These are phyloP conservation scores for Marisa cornuarietis DNA, from an alignment of 1,140 invertebrate species.

Conservation along the genomic window DNA sequence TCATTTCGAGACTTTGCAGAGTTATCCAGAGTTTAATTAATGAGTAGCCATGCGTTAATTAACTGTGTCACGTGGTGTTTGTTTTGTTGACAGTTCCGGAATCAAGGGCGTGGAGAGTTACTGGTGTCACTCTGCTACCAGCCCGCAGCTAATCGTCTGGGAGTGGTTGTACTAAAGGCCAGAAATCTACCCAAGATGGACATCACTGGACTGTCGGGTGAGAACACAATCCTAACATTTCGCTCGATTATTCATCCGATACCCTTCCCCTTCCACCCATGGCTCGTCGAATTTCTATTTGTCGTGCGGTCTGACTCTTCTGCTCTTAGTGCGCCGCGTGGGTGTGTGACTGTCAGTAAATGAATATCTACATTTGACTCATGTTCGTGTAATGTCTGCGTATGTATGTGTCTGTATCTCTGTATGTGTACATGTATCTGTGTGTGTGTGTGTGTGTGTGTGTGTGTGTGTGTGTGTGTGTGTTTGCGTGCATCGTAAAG, in stretches of 20 bases:
- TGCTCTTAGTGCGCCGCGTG: neutral
- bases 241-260: neutral
- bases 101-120: slow-evolving; percentile 79
- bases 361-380: too few species aligned
- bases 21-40: too few species aligned
- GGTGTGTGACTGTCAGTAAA: neutral
- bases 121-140: slow-evolving; percentile 83
- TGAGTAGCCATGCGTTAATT: too few species aligned
- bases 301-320: neutral
- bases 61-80: slow-evolving; percentile 8
- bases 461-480: neutral
- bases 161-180: slow-evolving; percentile 82
- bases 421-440: too few species aligned
- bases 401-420: neutral
- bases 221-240: slow-evolving; percentile 21
- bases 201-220: slow-evolving; percentile 83
- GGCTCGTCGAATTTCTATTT: too few species aligned
- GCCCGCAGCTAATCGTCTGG: slow-evolving; percentile 81
- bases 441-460: neutral
- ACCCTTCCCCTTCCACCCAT: too few species aligned
- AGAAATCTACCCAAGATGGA: slow-evolving; percentile 85
- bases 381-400: neutral
- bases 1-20: too few species aligned
- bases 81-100: slow-evolving; percentile 71
- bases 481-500: neutral